These are phyloP conservation scores for Blera fallax DNA, from an alignment of 2,888 invertebrate genomes.

Conservation along the genomic window DNA sequence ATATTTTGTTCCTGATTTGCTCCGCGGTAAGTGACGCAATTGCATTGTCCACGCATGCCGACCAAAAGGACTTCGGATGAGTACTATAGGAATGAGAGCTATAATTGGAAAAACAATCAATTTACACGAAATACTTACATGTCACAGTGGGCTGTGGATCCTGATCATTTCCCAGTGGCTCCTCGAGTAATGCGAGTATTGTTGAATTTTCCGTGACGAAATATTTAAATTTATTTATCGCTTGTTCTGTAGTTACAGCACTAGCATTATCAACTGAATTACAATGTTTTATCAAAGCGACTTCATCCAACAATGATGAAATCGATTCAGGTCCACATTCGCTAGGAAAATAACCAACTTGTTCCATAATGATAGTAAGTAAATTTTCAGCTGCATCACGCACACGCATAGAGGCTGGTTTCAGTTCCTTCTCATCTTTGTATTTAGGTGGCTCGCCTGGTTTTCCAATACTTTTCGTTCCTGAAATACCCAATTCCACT, in stretches of 20 bases:
- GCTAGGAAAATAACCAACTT: conserved; percentile 92
- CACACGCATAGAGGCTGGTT: conserved; percentile 98
- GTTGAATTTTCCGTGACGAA: conserved; percentile 95
- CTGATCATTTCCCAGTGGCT: conserved; percentile 95
- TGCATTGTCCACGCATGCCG: conserved; percentile 97
- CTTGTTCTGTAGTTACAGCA: conserved; percentile 82
- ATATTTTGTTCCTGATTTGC: conserved; percentile 87
- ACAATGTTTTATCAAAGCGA: conserved; percentile 89
- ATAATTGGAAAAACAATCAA: neutral
- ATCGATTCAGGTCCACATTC: conserved; percentile 92
- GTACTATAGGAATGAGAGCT: conserved; percentile 85
- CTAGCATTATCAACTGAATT: conserved; percentile 83
- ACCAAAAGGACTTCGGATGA: conserved; percentile 96
- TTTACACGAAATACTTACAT: conserved; percentile 79
- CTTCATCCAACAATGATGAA: conserved; percentile 94
- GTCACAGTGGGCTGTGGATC: conserved; percentile 96
- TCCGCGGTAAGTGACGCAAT: conserved; percentile 92
- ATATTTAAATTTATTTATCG: conserved; percentile 90
- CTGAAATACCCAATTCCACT: conserved; percentile 98
- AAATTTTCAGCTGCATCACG: conserved; percentile 98
- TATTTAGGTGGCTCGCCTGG: conserved; percentile 94
- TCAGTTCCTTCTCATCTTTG: conserved; percentile 97
- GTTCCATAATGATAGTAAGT: conserved; percentile 94
- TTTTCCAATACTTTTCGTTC: conserved; percentile 93
- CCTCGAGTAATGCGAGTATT: conserved; percentile 93